Evolutionary conservation across 2,888 invertebrate genomes (phyloP).

Genomic region (Mechanitis messenoides): DNA sequence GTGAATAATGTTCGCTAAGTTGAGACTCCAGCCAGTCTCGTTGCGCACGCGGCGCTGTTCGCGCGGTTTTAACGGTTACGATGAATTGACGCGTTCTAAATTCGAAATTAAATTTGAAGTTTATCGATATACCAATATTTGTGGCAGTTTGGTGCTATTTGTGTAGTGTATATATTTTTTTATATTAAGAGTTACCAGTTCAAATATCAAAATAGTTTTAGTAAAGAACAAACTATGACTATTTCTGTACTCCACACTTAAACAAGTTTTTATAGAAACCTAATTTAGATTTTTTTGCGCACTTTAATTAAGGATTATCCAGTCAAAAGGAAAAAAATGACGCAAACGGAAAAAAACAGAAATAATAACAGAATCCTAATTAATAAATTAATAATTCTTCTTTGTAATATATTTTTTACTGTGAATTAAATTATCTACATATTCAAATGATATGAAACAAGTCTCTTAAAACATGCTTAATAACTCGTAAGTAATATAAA

Average conservation of each 20-base stretch:
- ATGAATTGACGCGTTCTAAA: conserved; percentile 50
- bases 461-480: background rate
- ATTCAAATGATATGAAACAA: too few relatives aligned
- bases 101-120: conserved; percentile 52
- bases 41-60: conserved; percentile 63
- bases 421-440: too few relatives aligned
- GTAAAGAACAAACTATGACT: background rate
- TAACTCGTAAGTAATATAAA: background rate
- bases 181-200: conserved; percentile 36
- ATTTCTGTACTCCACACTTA: too few relatives aligned
- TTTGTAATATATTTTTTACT: too few relatives aligned
- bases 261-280: too few relatives aligned
- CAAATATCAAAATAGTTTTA: background rate
- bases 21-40: conserved; percentile 70
- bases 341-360: too few relatives aligned
- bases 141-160: conserved; percentile 31
- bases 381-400: too few relatives aligned
- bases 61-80: conserved; percentile 41
- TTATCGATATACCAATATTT: conserved; percentile 53
- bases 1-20: conserved; percentile 51
- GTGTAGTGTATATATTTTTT: conserved; percentile 33
- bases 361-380: too few relatives aligned
- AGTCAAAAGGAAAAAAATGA: too few relatives aligned
- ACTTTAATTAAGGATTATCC: too few relatives aligned
- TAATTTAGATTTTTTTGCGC: too few relatives aligned